These are phyloP conservation scores for Plumapathes pennacea DNA, from an alignment of 92 coral and sea anemone genomes.

Conservation along the genomic window DNA sequence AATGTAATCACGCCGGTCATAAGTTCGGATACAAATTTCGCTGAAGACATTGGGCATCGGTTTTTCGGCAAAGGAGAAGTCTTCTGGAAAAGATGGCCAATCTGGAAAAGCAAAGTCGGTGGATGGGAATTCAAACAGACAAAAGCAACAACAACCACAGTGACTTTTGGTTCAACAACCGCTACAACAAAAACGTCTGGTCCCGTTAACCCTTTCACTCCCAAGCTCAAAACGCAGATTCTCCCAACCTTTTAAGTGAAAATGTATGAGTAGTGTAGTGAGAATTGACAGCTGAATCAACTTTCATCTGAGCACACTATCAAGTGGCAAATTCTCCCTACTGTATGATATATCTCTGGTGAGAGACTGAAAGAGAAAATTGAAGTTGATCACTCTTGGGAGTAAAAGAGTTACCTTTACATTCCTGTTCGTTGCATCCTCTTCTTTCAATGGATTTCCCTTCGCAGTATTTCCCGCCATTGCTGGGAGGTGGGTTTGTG, in stretches of 20 bases:
- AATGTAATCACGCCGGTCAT: constrained; percentile 65
- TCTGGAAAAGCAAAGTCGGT: constrained; percentile 47
- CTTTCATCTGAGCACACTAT: too few species aligned
- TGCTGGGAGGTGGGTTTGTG: constrained; percentile 86
- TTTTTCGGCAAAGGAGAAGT: constrained; percentile 67
- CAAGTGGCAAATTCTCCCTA: too few species aligned
- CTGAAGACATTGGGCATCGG: constrained; percentile 35
- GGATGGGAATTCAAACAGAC: background rate
- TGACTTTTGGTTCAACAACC: background rate
- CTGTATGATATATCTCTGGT: too few species aligned
- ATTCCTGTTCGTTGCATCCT: constrained; percentile 72
- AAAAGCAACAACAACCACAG: too few species aligned
- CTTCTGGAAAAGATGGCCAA: constrained; percentile 86
- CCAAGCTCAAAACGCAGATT: background rate
- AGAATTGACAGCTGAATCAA: too few species aligned
- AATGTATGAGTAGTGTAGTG: too few species aligned
- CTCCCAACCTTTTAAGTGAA: too few species aligned
- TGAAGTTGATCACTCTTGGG: too few species aligned
- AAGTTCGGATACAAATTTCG: constrained; percentile 66
- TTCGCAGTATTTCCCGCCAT: constrained; percentile 81
- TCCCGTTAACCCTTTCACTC: background rate
- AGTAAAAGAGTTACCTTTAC: constrained; percentile 72
- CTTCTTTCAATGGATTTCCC: constrained; percentile 62
- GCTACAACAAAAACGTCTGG: background rate
- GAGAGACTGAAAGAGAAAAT: too few species aligned